Evolutionary conservation across 1,140 invertebrate genomes (phyloP).

Genomic region (Panagrolaimus sp.): DNA sequence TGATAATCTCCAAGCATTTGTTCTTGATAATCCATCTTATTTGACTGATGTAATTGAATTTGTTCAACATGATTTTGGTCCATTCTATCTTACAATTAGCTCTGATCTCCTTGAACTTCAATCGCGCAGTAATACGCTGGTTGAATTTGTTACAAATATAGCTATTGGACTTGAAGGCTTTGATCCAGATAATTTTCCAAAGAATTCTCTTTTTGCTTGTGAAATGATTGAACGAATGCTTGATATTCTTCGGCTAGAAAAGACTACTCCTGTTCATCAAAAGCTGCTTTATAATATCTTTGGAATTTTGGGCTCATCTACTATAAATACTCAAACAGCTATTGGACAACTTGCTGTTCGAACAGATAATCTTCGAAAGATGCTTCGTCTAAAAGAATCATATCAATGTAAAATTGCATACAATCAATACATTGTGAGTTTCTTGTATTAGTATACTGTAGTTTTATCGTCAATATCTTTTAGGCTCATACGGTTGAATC

Average conservation of each 20-base stretch:
- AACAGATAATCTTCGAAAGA: conserved; percentile 7
- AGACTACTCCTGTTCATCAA: background rate
- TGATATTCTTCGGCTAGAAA: background rate
- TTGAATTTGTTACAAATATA: background rate
- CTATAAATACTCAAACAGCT: background rate
- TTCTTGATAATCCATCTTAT: background rate
- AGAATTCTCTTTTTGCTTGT: conserved; percentile 7
- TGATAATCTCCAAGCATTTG: background rate
- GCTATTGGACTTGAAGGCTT: background rate
- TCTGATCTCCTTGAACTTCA: background rate
- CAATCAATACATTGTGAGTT: background rate
- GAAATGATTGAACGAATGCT: conserved; percentile 8
- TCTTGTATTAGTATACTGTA: background rate
- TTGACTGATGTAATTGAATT: conserved; percentile 16
- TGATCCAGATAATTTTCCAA: conserved; percentile 4
- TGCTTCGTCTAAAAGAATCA: conserved; percentile 4
- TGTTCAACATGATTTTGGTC: background rate
- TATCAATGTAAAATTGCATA: conserved; percentile 12
- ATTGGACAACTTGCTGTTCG: background rate
- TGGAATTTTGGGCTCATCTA: background rate
- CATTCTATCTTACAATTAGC: background rate
- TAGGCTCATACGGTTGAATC: background rate
- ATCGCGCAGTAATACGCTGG: background rate
- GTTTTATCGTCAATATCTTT: background rate
- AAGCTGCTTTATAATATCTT: background rate